Evolutionary conservation across 2,797 vertebrate species (phyloP), one percentile per base, ranked within the genome.

Genomic region (Periparus ater): DNA sequence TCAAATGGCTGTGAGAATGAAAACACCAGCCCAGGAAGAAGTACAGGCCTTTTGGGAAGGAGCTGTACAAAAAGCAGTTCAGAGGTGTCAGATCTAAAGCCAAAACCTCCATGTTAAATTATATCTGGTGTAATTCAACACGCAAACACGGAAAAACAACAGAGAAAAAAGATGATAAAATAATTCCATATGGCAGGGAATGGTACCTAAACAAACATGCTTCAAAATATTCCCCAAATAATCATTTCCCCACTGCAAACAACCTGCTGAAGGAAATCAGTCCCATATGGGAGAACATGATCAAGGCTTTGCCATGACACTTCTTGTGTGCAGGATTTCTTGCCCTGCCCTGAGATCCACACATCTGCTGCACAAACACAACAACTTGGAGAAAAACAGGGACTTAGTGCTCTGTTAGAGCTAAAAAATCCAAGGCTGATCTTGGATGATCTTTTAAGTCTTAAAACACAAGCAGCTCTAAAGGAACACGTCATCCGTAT

Each of bases 41-140:
- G 7, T 1, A 75, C 44, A 63, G 72, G 61, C 29, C 75, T 87
- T 87, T 63, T 63, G 65, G 44, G 50, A 94, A 91, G 26, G 53
- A 57, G 11, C 23, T 48, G 86, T 30, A 68, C 13, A 67, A 60
- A 80, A 70, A 54, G n/a, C 26, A 91, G 27, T 44, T 89, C 34
- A 67, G 72, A 73, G 18, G 78, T 48, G 34, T 71, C 75, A 91
- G 84, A 93, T 80, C 90, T 83, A 80, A 88, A 96, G 95, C 61
- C 81, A 95, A 91, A 89, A 65, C n/a, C 34, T 68, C 54, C 67
- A 48, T 5, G 13, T 86, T 57, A 79, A 92, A 68, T 82, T 50
- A 58, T 32, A 82, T 62, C 29, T 60, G 67, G 82, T 72, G 40
- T 42, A 63, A 80, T 40, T 80, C 51, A 85, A 75, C 23, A 67